Conservation (phyloP, 2,888 invertebrate species). For the Synanthedon formicaeformis region DNA sequence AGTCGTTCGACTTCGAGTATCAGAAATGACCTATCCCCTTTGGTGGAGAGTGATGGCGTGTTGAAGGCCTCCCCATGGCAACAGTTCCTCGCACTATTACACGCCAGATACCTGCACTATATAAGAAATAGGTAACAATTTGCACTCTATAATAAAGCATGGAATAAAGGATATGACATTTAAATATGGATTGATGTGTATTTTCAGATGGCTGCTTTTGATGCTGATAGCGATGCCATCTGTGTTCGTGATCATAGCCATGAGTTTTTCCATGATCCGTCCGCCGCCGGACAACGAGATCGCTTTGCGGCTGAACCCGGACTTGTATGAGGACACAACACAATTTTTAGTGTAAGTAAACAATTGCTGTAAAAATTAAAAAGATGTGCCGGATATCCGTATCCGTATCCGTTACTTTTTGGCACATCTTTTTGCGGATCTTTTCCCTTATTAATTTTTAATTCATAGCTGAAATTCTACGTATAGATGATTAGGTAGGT, state of each 20-base stretch:
- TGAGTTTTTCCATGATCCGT: conserved; percentile 76
- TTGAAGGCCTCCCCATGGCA: conserved; percentile 20
- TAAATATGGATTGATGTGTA: background rate
- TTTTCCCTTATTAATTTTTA: too few species aligned
- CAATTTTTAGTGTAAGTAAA: conserved; percentile 43
- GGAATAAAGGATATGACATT: background rate
- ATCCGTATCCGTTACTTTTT: too few species aligned
- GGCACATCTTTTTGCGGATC: too few species aligned
- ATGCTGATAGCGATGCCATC: conserved; percentile 72
- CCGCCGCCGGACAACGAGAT: conserved; percentile 74
- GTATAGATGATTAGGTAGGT: too few species aligned
- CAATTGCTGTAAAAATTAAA: background rate
- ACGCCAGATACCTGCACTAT: conserved; percentile 72
- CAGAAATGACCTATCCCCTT: conserved; percentile 21
- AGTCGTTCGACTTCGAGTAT: conserved; percentile 36
- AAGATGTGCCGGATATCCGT: too few species aligned
- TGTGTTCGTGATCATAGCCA: conserved; percentile 74
- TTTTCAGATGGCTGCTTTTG: conserved; percentile 60
- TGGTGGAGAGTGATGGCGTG: conserved; percentile 29
- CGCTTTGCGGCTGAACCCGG: conserved; percentile 53
- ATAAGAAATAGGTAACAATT: conserved; percentile 60
- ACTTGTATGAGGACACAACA: conserved; percentile 58
- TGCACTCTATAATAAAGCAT: too few species aligned
- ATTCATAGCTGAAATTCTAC: too few species aligned
- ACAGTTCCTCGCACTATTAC: conserved; percentile 62